Conservation (phyloP, 92 coral and sea anemone species). For the Porites divaricata region DNA sequence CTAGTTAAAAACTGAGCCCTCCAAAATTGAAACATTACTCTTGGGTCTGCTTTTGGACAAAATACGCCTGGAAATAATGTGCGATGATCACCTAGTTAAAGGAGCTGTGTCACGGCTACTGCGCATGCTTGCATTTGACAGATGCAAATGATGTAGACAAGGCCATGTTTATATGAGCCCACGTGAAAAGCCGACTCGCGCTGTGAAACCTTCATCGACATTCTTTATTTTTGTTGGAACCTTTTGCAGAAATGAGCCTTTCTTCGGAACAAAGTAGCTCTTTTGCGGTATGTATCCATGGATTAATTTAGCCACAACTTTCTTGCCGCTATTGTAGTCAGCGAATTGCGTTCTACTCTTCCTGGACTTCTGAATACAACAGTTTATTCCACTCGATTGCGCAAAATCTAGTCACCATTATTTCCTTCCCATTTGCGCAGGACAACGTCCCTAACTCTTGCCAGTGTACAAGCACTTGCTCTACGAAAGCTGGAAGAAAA, state of each 20-base stretch:
- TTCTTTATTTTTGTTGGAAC: neutral
- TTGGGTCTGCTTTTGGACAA: too few species aligned
- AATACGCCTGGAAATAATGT: too few species aligned
- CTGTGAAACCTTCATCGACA: too few species aligned
- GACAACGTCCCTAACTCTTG: neutral
- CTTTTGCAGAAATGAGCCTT: neutral
- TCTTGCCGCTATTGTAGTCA: neutral
- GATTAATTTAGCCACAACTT: neutral
- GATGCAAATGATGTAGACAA: neutral
- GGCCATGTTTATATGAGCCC: neutral
- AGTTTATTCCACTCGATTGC: too few species aligned
- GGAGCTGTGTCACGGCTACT: neutral
- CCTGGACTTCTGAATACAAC: too few species aligned
- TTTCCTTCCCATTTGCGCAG: neutral
- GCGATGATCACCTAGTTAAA: too few species aligned
- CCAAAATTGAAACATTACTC: too few species aligned
- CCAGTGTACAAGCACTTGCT: too few species aligned
- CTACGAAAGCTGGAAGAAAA: slow-evolving; percentile 5
- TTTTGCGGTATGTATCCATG: neutral
- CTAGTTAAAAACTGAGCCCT: too few species aligned
- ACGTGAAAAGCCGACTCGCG: neutral
- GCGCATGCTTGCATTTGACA: slow-evolving; percentile 3
- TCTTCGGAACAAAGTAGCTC: neutral
- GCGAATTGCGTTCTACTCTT: neutral
- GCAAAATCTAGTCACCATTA: too few species aligned